A percentile compares a stretch with the other conserved stretches of the same genome.
These are phyloP conservation scores for Macrosteles quadrilineatus DNA, from an alignment of 1,140 invertebrate species.

Conservation along the genomic window DNA sequence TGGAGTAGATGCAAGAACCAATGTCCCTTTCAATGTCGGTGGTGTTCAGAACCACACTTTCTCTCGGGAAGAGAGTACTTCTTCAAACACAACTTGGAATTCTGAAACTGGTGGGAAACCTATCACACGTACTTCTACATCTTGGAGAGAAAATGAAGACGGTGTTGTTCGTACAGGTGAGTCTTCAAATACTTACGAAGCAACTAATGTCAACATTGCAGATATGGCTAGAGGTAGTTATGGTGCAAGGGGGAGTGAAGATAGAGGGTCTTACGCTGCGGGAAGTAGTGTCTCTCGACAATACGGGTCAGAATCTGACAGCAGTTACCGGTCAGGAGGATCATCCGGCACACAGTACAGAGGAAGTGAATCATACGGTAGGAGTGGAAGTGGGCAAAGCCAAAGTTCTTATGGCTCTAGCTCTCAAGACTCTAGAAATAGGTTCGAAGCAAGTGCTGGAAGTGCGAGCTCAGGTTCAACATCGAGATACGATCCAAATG, in stretches of 20 bases:
- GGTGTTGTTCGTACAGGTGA: slow-evolving; percentile 41
- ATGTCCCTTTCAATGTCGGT: not conserved
- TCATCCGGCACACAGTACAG: not conserved
- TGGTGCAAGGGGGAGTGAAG: not conserved
- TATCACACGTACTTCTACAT: slow-evolving; percentile 30
- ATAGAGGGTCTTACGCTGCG: not conserved
- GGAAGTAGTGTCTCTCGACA: slow-evolving; percentile 7
- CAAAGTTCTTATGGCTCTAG: slow-evolving; percentile 7
- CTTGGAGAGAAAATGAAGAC: slow-evolving; percentile 42
- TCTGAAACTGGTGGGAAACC: slow-evolving; percentile 35
- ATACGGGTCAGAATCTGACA: slow-evolving; percentile 14
- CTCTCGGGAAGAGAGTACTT: slow-evolving; percentile 27
- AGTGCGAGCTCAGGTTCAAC: slow-evolving; percentile 1
- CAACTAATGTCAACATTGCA: slow-evolving; percentile 18
- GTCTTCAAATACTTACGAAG: slow-evolving; percentile 29
- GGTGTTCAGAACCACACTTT: slow-evolving; percentile 15
- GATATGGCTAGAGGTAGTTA: slow-evolving; percentile 11
- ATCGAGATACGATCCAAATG: not conserved
- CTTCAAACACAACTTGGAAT: slow-evolving; percentile 41
- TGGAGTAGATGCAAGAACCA: not conserved
- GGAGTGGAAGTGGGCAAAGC: slow-evolving; percentile 3
- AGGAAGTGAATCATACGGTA: slow-evolving; percentile 4
- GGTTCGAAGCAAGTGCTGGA: not conserved
- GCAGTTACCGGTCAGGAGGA: not conserved
- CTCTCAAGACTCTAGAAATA: not conserved